A percentile compares a stretch with the other conserved stretches of the same genome.
These are phyloP conservation scores for Artibeus jamaicensis DNA, from an alignment of 2,797 vertebrate genomes.

Conservation along the genomic window DNA sequence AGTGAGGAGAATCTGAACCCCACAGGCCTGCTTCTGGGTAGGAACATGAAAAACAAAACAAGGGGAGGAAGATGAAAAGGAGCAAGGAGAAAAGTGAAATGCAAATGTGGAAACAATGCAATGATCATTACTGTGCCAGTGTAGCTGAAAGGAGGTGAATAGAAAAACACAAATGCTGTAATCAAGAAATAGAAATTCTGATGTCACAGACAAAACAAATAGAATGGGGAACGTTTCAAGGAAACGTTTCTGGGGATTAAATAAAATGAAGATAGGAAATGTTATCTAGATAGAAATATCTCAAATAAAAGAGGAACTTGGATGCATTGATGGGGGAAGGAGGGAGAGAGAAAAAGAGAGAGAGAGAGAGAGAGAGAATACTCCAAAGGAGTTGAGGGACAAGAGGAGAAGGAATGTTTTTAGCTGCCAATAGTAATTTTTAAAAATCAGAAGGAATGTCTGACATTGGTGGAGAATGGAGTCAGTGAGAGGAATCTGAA, in stretches of 20 bases:
- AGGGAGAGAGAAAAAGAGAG: background rate
- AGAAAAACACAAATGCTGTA: rapidly evolving
- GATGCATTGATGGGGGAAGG: background rate
- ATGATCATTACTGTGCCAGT: rapidly evolving
- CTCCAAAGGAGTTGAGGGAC: background rate
- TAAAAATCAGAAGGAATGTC: background rate
- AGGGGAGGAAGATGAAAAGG: background rate
- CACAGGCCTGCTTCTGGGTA: rapidly evolving
- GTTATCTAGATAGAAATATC: background rate
- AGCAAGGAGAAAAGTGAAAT: background rate
- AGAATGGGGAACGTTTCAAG: background rate
- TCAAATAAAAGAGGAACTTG: background rate
- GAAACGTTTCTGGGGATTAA: background rate
- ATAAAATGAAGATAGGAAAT: background rate
- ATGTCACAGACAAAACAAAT: background rate
- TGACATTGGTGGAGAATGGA: background rate
- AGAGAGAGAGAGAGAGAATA: background rate
- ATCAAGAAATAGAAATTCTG: background rate
- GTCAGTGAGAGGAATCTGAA: background rate
- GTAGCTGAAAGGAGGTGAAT: background rate
- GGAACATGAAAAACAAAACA: no score
- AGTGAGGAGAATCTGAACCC: background rate
- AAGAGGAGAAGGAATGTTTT: background rate
- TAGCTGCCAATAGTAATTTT: background rate
- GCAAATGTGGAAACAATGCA: background rate